Conservation (phyloP, 2,797 vertebrate species). For the Hippopotamyrus pictus region DNA sequence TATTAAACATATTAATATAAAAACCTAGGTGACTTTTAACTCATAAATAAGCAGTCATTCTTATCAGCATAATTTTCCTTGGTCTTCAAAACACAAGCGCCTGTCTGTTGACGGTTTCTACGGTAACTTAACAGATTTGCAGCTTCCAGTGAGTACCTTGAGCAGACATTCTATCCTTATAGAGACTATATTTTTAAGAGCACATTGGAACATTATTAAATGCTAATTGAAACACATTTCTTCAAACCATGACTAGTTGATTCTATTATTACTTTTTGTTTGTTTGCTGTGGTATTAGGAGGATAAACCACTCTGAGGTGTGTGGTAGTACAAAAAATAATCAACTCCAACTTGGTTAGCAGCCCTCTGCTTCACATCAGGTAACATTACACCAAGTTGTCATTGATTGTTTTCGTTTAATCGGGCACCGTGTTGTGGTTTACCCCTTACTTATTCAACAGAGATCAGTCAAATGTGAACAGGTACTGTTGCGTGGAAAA, state of each 20-base stretch:
- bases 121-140: neutral
- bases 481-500: neutral
- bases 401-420: neutral
- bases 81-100: neutral
- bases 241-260: neutral
- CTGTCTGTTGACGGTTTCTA: neutral
- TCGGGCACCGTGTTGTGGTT: neutral
- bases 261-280: neutral
- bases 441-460: neutral
- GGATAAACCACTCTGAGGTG: neutral
- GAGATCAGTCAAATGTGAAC: neutral
- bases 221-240: neutral
- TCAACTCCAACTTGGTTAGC: neutral
- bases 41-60: neutral
- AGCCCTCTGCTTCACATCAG: neutral
- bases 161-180: neutral
- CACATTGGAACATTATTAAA: neutral
- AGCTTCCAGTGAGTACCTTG: neutral
- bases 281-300: neutral
- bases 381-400: neutral
- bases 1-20: neutral
- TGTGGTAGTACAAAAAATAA: neutral
- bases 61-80: neutral
- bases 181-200: neutral
- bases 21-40: neutral